Evolutionary conservation across 2,888 invertebrate genomes (phyloP).

Genomic region (Chrysina gloriosa): DNA sequence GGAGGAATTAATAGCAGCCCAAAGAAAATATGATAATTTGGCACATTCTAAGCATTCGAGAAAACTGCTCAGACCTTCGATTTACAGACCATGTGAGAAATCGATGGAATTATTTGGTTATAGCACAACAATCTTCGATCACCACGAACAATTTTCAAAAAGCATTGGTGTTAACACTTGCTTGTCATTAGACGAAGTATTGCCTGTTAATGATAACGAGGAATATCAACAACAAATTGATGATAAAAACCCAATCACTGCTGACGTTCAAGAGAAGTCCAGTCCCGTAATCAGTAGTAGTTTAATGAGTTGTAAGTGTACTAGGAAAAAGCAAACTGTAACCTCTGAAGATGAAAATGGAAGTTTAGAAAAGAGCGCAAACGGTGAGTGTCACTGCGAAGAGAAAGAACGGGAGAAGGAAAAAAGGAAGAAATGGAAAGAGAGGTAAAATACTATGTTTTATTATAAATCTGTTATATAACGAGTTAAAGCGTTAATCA

Average conservation of each 20-base stretch:
- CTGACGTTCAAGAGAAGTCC: too few species aligned
- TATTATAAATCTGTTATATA: neutral
- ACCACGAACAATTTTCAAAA: neutral
- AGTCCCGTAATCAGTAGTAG: neutral
- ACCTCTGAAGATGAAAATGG: neutral
- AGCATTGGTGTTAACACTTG: constrained; percentile 9
- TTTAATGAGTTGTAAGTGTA: constrained; percentile 4
- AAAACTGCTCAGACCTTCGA: constrained; percentile 48
- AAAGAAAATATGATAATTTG: constrained; percentile 50
- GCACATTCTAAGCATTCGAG: constrained; percentile 41
- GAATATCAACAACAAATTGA: too few species aligned
- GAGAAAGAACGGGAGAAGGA: too few species aligned
- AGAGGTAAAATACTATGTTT: neutral
- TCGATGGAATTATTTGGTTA: neutral
- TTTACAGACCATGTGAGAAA: constrained; percentile 46
- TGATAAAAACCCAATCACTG: too few species aligned
- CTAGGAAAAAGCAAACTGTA: neutral
- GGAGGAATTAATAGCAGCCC: constrained; percentile 51
- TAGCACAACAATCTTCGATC: neutral
- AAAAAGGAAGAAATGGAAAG: neutral
- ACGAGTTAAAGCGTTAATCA: neutral
- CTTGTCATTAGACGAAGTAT: constrained; percentile 12
- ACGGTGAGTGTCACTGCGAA: constrained; percentile 11
- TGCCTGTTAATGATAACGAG: constrained; percentile 36
- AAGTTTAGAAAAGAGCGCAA: neutral